phyloP scores from a whole-genome alignment of 2,797 vertebrate genomes.

The Epinephelus malabaricus region DNA sequence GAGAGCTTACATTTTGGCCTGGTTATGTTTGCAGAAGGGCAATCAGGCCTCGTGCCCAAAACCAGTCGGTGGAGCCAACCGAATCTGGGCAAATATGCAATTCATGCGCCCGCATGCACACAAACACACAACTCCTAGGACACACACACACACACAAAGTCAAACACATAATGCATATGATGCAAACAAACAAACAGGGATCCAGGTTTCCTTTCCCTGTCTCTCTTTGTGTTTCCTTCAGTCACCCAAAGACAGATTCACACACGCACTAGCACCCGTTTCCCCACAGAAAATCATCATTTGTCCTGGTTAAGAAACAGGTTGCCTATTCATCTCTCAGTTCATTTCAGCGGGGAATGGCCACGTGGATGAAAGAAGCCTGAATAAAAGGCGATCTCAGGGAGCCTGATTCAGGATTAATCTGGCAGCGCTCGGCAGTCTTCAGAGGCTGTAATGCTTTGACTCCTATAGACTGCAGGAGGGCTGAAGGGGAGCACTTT shows the following conservation, averaged over 20 bases:
- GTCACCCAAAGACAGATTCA: conserved; percentile 32
- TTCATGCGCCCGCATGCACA: conserved; percentile 55
- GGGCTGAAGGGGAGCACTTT: conserved; percentile 78
- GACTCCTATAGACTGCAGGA: conserved; percentile 77
- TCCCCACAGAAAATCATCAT: conserved; percentile 37
- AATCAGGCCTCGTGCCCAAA: conserved; percentile 80
- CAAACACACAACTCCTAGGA: conserved; percentile 32
- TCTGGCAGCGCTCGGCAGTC: conserved; percentile 70
- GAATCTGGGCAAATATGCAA: conserved; percentile 82
- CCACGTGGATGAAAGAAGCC: conserved; percentile 63
- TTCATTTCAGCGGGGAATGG: conserved; percentile 69
- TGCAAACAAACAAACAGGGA: conserved; percentile 79
- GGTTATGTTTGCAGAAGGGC: conserved; percentile 84
- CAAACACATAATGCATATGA: conserved; percentile 75
- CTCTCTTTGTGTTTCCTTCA: conserved; percentile 55
- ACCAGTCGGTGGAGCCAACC: conserved; percentile 76
- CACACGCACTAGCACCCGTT: conserved; percentile 14
- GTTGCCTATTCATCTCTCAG: conserved; percentile 70
- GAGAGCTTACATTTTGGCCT: conserved; percentile 79
- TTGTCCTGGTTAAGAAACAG: conserved; percentile 67
- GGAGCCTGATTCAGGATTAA: conserved; percentile 75
- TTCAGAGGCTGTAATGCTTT: conserved; percentile 77
- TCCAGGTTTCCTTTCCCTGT: conserved; percentile 69
- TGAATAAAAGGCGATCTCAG: conserved; percentile 72
- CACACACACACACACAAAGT: conserved; percentile 40